These are phyloP conservation scores for Speoplatyrhinus poulsoni DNA, from an alignment of 2,113 vertebrate species.

Conservation along the genomic window DNA sequence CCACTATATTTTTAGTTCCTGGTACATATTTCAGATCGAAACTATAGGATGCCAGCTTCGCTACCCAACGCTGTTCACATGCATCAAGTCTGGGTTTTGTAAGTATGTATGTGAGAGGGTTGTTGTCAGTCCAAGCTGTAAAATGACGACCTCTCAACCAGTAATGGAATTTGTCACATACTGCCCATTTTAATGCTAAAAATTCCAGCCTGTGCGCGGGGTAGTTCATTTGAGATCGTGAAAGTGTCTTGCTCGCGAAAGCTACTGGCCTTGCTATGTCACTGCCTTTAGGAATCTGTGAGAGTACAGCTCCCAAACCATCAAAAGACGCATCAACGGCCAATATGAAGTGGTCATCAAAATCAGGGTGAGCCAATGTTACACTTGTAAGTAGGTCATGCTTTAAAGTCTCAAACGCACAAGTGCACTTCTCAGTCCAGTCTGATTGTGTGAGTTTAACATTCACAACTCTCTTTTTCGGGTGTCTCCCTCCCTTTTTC, in stretches of 20 bases:
- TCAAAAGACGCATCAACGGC: constrained; percentile 25
- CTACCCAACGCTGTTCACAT: constrained; percentile 29
- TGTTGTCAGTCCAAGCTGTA: neutral
- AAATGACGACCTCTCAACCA: constrained; percentile 20
- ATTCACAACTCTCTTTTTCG: too few relatives aligned
- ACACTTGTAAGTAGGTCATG: constrained; percentile 14
- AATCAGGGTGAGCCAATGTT: constrained; percentile 22
- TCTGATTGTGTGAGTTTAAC: neutral
- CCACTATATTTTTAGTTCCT: constrained; percentile 9
- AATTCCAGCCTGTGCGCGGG: constrained; percentile 25
- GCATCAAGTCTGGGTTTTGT: constrained; percentile 22
- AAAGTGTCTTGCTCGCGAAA: constrained; percentile 21
- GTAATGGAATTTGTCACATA: neutral
- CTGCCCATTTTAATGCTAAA: neutral
- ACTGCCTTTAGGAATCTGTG: constrained; percentile 23
- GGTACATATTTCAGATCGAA: constrained; percentile 29
- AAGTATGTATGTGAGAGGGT: constrained; percentile 13
- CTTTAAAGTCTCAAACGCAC: constrained; percentile 17
- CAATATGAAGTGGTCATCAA: constrained; percentile 25
- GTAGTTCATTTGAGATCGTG: constrained; percentile 18
- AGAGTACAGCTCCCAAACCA: constrained; percentile 20
- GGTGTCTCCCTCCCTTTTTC: too few relatives aligned
- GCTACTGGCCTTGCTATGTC: constrained; percentile 13
- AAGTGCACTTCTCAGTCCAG: constrained; percentile 21
- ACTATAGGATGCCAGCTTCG: constrained; percentile 17